These are phyloP conservation scores for Arctopsyche grandis DNA, from an alignment of 1,140 invertebrate species.

Conservation along the genomic window DNA sequence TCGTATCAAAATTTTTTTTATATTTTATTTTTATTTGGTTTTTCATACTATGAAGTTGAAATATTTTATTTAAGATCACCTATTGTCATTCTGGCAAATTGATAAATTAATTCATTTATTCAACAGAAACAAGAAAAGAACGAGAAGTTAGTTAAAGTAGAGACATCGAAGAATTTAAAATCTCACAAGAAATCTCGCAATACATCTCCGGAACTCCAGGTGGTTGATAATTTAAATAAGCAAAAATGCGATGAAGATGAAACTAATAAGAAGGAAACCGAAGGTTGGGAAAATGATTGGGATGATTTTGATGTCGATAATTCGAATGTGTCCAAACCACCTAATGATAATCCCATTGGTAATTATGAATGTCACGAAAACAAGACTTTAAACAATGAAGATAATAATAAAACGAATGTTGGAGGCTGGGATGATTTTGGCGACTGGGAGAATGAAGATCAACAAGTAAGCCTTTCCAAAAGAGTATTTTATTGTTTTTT, in stretches of 20 bases:
- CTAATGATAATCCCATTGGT: conserved; percentile 21
- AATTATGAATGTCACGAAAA: background rate
- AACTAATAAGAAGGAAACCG: background rate
- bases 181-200: too few relatives aligned
- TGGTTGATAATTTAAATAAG: too few relatives aligned
- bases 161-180: background rate
- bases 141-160: background rate
- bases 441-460: conserved; percentile 62
- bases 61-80: too few relatives aligned
- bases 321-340: conserved; percentile 55
- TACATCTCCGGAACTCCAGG: background rate
- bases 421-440: conserved; percentile 68
- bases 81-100: background rate
- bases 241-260: background rate
- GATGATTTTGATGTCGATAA: conserved; percentile 73
- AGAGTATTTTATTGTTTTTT: conserved; percentile 8
- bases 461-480: background rate
- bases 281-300: conserved; percentile 59
- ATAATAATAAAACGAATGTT: conserved; percentile 41
- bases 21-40: too few relatives aligned
- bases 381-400: background rate
- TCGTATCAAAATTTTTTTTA: too few relatives aligned
- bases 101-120: background rate
- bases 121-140: background rate
- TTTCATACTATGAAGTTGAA: too few relatives aligned